These are phyloP conservation scores for Mormyrus lacerda DNA, from an alignment of 2,113 vertebrate genomes.

Conservation along the genomic window DNA sequence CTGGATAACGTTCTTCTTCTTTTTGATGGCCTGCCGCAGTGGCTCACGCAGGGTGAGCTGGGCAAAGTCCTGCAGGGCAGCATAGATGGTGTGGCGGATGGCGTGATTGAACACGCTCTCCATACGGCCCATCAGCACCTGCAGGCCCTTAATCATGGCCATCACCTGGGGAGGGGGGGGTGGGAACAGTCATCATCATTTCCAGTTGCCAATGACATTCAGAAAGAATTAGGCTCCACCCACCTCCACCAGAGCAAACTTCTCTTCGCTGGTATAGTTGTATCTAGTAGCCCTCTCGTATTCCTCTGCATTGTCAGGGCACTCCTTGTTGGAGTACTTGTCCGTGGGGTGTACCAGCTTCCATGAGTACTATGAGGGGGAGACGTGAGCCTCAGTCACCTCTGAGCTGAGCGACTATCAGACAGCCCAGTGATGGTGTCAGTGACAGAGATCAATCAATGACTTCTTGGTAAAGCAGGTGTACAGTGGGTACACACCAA, in stretches of 20 bases:
- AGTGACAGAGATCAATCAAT: neutral
- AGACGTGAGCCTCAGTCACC: neutral
- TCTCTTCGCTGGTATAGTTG: constrained; percentile 82
- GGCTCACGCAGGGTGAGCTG: constrained; percentile 76
- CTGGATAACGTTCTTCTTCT: constrained; percentile 82
- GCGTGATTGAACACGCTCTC: constrained; percentile 85
- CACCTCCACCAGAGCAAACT: constrained; percentile 83
- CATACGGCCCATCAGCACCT: constrained; percentile 83
- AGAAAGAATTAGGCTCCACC: neutral
- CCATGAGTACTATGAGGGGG: constrained; percentile 70
- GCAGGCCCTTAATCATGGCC: constrained; percentile 83
- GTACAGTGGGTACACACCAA: neutral
- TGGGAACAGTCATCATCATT: neutral
- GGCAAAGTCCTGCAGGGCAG: constrained; percentile 79
- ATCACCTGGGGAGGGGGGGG: constrained; percentile 59
- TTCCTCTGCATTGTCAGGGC: constrained; percentile 79
- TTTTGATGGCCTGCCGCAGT: constrained; percentile 77
- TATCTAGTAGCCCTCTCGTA: constrained; percentile 82
- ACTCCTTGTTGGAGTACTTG: constrained; percentile 86
- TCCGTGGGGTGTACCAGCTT: constrained; percentile 82
- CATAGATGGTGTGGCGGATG: constrained; percentile 79
- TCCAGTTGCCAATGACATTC: neutral
- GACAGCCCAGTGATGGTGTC: neutral
- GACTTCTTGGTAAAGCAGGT: neutral
- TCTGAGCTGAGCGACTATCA: neutral